Evolutionary conservation across 2,797 vertebrate genomes (phyloP), one percentile per base, ranked within the genome.

Genomic region (Champsocephalus esox): DNA sequence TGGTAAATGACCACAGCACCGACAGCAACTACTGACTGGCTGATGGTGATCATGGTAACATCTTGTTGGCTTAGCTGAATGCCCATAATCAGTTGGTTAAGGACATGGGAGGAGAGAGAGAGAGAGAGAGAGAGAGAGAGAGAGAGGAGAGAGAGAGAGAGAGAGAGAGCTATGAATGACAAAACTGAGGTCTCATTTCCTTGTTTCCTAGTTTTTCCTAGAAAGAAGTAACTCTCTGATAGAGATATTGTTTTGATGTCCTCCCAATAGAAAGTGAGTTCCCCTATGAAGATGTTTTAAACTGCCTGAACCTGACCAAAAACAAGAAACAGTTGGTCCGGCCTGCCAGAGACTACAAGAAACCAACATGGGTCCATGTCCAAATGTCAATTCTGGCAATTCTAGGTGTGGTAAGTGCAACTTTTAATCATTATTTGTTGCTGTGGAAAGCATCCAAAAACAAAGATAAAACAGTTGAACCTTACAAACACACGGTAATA

Each of bases 311-410:
- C 8, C 57, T 94, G 41, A 90, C 67, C 44, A 70, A 21, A 57
- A 54, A 3, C 64, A 93, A 82, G 21, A 2, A 24, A 24, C 24
- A 24, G 24, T 93, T 89, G 68, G 82, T 80, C 1, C 85, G 93
- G 3, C 93, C 93, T 0, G 90, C 89, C 5, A 85, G 62, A 28
- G 34, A 95, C 79, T 68, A 92, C 88, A 88, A 13, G 48, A 5
- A 3, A 0, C 51, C 74, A 14, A 94, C 93, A 0, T 0, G 0
- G 0, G 88, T 93, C 0, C 12, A 24, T 12, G 56, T 92, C 59
- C 86, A 90, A 2, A 62, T 92, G 0, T 43, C 45, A 2, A 79
- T 94, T 4, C 90, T 88, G 9, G 88, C 87, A n/a, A 92, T 94
- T 21, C 49, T 94, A 16, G 89, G 89, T 43, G 84, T 94, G 89